Evolutionary conservation across 2,888 invertebrate genomes (phyloP).

Genomic region (Xestobium rufovillosum): DNA sequence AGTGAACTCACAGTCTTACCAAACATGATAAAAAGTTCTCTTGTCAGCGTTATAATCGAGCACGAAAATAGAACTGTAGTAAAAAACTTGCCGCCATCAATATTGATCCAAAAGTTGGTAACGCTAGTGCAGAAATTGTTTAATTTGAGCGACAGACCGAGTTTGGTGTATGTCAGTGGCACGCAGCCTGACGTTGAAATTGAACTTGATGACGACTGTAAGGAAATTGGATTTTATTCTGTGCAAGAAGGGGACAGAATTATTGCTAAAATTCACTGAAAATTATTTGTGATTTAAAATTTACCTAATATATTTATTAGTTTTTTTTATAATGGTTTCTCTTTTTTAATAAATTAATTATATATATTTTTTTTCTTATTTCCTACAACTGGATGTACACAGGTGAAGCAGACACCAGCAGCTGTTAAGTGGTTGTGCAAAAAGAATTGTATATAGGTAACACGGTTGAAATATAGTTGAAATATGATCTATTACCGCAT

Average conservation of each 20-base stretch:
- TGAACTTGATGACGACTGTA: constrained; percentile 71
- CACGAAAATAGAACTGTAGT: constrained; percentile 47
- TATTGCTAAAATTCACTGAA: constrained; percentile 55
- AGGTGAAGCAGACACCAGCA: no score
- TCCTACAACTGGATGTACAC: no score
- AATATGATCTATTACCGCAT: no score
- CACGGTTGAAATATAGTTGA: no score
- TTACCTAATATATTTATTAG: neutral
- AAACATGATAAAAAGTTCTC: constrained; percentile 59
- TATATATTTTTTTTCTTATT: no score
- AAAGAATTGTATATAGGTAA: no score
- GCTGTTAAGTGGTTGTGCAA: no score
- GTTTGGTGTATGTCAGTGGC: constrained; percentile 49
- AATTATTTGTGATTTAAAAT: neutral
- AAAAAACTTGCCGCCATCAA: constrained; percentile 69
- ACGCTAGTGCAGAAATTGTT: constrained; percentile 73
- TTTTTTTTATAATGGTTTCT: neutral
- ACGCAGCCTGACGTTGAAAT: constrained; percentile 60
- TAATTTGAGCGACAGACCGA: constrained; percentile 44
- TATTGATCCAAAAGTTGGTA: constrained; percentile 76
- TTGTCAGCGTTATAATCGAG: constrained; percentile 55
- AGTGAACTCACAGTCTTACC: constrained; percentile 54
- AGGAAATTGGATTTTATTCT: constrained; percentile 76
- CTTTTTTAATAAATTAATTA: neutral
- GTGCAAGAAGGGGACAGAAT: constrained; percentile 78